Base-by-base conservation (phyloP, 2,797 vertebrate genomes). In the Enteromius radiatus region DNA sequence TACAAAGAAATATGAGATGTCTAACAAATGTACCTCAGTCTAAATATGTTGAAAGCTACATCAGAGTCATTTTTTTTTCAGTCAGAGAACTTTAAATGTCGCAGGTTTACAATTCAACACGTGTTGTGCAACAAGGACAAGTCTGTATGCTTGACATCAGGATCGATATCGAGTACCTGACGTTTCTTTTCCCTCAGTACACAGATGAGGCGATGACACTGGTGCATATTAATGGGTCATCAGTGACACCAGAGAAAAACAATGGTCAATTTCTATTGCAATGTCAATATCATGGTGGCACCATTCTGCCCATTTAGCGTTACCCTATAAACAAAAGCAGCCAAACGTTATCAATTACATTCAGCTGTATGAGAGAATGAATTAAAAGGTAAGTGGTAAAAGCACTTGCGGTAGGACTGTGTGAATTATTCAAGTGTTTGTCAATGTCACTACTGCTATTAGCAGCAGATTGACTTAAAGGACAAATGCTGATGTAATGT, bases 361-460 rank as follows among this genome's bases (percentile, higher is more conserved):
- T 45, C 11, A 54, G 23, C 61, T 52, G 31, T n/a, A 75, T 26
- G 80, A 67, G n/a, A 56, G 80, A 45, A 76, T 17, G 2, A 75
- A 43, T 56, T 56, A n/a, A 67, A 33, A 68, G 47, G 45, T 56
- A 76, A 26, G 73, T 26, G 23, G 3, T 82, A 59, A 76, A 5
- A 76, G 71, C 71, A 31, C 26, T 52, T 52, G 33, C 11, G 19
- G 70, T 59, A 3, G 5, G 33, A 43, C 47, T 45, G 47, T 65
- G 64, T 76, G 63, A 75, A 45, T 82, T 65, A 43, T 63, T 81
- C 19, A 74, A 49, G 23, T 52, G 45, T 81, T 81, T 75, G 31
- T 67, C 70, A 81, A 28, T 41, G 36, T 63, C 59, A 75, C n/a
- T 21, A 21, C 41, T 31, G 38, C 31, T 12, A 74, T 74, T 64